phyloP scores from a whole-genome alignment of 1,140 invertebrate species.

The Mamestra configurata region DNA sequence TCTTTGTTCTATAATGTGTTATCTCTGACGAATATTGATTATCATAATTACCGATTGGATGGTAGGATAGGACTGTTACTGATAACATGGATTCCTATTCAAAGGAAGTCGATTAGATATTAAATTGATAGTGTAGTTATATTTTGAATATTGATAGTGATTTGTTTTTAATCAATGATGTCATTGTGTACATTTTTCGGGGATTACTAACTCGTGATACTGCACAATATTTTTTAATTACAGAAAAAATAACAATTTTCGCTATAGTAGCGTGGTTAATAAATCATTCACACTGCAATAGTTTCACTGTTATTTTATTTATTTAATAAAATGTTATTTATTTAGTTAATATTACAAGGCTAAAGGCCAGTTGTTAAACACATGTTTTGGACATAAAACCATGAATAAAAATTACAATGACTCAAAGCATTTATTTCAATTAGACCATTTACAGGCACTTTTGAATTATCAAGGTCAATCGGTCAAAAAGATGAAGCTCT shows the following conservation, averaged over 20 bases:
- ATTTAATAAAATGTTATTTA: too few species aligned
- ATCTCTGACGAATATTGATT: constrained; percentile 1
- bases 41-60: constrained; percentile 12
- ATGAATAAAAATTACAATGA: too few species aligned
- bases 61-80: neutral
- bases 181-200: neutral
- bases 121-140: neutral
- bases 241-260: neutral
- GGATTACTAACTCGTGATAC: neutral
- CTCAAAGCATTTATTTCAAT: too few species aligned
- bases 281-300: too few species aligned
- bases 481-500: too few species aligned
- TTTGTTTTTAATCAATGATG: neutral
- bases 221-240: neutral
- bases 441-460: too few species aligned
- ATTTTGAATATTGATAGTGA: constrained; percentile 9
- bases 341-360: too few species aligned
- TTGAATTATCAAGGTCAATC: too few species aligned
- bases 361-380: too few species aligned
- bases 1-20: neutral
- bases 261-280: too few species aligned
- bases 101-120: constrained; percentile 18
- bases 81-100: constrained; percentile 3
- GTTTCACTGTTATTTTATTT: too few species aligned
- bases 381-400: too few species aligned